phyloP scores from a whole-genome alignment of 2,797 vertebrate species.

The Squalus acanthias region DNA sequence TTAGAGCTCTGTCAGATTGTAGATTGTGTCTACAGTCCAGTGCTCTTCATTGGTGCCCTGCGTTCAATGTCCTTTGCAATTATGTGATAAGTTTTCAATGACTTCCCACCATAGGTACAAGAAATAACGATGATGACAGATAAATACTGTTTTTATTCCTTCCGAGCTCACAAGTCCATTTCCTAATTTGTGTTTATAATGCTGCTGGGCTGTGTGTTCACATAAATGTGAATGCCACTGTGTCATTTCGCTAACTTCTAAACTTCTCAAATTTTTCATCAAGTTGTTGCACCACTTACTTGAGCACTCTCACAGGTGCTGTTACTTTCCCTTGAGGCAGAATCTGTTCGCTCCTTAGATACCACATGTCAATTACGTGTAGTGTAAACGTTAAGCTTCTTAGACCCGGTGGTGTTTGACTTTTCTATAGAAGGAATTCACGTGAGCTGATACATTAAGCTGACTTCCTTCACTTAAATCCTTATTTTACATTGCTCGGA shows the following conservation, averaged over 20 bases:
- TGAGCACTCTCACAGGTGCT: background rate
- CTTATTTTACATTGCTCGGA: background rate
- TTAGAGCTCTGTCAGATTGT: background rate
- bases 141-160: background rate
- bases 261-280: background rate
- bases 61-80: background rate
- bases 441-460: conserved; percentile 24
- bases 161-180: background rate
- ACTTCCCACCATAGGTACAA: background rate
- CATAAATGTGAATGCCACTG: background rate
- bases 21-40: background rate
- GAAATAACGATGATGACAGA: background rate
- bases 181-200: background rate
- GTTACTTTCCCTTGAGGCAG: background rate
- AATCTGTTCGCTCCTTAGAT: background rate
- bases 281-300: background rate
- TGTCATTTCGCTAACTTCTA: too few relatives aligned
- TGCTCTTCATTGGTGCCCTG: background rate
- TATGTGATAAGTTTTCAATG: background rate
- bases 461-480: conserved; percentile 34
- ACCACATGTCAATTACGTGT: background rate
- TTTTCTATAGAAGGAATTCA: background rate
- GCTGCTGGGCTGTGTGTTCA: background rate
- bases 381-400: background rate
- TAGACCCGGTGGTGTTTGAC: background rate